Base-by-base conservation (phyloP, 2,113 vertebrate species). In the Microcebus tavaratra region DNA sequence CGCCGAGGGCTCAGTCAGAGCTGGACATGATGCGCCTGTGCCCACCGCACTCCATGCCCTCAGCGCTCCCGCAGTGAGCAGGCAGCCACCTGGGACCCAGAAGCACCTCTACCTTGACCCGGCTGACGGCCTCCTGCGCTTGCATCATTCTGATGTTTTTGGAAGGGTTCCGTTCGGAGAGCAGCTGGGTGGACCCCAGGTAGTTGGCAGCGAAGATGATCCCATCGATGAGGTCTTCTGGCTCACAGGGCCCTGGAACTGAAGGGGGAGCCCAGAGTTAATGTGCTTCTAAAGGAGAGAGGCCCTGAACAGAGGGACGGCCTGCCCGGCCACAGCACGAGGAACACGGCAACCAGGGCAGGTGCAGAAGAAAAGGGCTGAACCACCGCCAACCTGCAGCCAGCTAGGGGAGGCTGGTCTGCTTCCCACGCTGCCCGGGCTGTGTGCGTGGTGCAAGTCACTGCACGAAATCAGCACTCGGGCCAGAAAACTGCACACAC, bases 101-200 rank as follows among this genome's bases (percentile, higher is more conserved):
- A 63, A 36, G 86, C 4, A 27, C 10, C 39, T 78, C 88, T 99
- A 99, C 99, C 99, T 99, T 99, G 97, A 99, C 99, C 91, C 99
- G 99, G 98, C 99, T 99, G 96, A 99, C 99, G 0, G 99, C 99
- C 96, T 99, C 99, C 97, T 99, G 99, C 0, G 99, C 99, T 97
- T 99, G 99, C 99, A 99, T 99, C 99, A 99, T 99, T 0, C 99
- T 98, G 95, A 99, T 99, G 99, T 99, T 99, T 98, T 99, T 99
- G 97, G 99, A 99, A 0, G 99, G 99, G 98, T 99, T 99, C 82
- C 99, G 99, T 98, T 99, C 99, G 0, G 99, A 99, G 17, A 99
- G 99, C 97, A 99, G 99, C 99, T 99, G 99, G 8, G 99, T 99
- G 93, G 99, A 99, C 91, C 99, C 99, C 99, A 99, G 98, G 98